A percentile compares a stretch with the other conserved stretches of the same genome.
These are phyloP conservation scores for Volucella bombylans DNA, from an alignment of 2,888 invertebrate species.

Conservation along the genomic window DNA sequence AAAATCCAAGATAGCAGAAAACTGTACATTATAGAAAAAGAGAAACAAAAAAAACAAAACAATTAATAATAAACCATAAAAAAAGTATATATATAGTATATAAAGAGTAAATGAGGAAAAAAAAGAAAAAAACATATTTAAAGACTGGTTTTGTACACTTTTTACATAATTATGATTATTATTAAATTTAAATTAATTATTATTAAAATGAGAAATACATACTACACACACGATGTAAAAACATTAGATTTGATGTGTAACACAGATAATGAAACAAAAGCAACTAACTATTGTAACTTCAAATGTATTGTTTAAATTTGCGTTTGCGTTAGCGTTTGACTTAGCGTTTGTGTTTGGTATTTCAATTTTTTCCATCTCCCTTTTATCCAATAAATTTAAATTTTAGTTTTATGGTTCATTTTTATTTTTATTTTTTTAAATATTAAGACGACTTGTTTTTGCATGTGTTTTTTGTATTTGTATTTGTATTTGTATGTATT, in stretches of 20 bases:
- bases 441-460: slow-evolving; percentile 46
- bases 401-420: background rate
- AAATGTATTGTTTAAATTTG: slow-evolving; percentile 3
- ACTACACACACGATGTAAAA: slow-evolving; percentile 51
- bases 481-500: slow-evolving; percentile 55
- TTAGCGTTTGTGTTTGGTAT: background rate
- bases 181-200: slow-evolving; percentile 73
- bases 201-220: slow-evolving; percentile 54
- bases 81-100: slow-evolving; percentile 51
- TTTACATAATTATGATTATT: slow-evolving; percentile 74
- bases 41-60: slow-evolving; percentile 41
- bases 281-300: slow-evolving; percentile 4
- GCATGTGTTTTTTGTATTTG: slow-evolving; percentile 59
- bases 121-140: slow-evolving; percentile 72
- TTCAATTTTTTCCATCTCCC: too few species aligned
- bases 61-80: slow-evolving; percentile 12
- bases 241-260: slow-evolving; percentile 43
- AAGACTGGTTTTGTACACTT: slow-evolving; percentile 75
- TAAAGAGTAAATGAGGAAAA: slow-evolving; percentile 55
- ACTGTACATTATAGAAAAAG: slow-evolving; percentile 61
- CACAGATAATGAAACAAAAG: slow-evolving; percentile 38
- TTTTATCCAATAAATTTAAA: slow-evolving; percentile 20
- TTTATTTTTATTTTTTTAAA: slow-evolving; percentile 26
- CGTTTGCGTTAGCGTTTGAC: background rate
- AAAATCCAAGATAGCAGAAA: slow-evolving; percentile 29